phyloP scores from a whole-genome alignment of 2,888 invertebrate genomes.

The Pristionchus maxplancki region DNA sequence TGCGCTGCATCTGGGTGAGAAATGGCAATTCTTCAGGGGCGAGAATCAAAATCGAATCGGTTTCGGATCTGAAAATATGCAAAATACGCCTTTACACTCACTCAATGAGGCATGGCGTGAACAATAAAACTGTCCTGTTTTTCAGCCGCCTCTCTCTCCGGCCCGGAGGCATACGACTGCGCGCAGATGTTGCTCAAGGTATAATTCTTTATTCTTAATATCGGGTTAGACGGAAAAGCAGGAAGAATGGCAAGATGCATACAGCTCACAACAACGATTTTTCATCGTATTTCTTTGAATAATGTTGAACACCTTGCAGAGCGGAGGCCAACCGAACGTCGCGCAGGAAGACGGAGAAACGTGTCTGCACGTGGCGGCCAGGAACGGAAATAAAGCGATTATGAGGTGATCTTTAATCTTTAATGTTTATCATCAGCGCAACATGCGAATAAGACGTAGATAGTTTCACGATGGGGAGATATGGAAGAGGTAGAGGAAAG shows the following conservation, averaged over 20 bases:
- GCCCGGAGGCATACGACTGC: slow-evolving; percentile 89
- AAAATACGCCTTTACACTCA: too few species aligned
- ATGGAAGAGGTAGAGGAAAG: background rate
- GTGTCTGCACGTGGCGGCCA: slow-evolving; percentile 95
- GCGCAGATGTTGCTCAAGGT: slow-evolving; percentile 94
- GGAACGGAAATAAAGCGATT: slow-evolving; percentile 91
- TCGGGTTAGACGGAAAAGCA: too few species aligned
- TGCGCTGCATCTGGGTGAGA: slow-evolving; percentile 94
- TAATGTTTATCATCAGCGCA: background rate
- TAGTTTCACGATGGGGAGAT: too few species aligned
- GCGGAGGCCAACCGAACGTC: slow-evolving; percentile 96
- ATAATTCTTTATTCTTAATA: too few species aligned
- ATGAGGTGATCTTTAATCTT: slow-evolving; percentile 67
- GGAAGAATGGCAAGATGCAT: too few species aligned
- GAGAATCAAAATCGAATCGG: background rate
- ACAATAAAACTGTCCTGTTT: too few species aligned
- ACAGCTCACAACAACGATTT: too few species aligned
- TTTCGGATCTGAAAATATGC: background rate
- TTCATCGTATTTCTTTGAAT: too few species aligned
- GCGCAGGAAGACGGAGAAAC: slow-evolving; percentile 95
- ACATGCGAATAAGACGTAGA: too few species aligned
- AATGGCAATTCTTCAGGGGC: background rate
- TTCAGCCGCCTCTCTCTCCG: slow-evolving; percentile 67
- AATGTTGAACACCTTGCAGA: too few species aligned
- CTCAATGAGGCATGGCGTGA: too few species aligned